Percentiles rank a stretch among this genome's conserved stretches.
phyloP scores from a whole-genome alignment of 2,888 invertebrate species.

The Sceliomorpha sp. region DNA sequence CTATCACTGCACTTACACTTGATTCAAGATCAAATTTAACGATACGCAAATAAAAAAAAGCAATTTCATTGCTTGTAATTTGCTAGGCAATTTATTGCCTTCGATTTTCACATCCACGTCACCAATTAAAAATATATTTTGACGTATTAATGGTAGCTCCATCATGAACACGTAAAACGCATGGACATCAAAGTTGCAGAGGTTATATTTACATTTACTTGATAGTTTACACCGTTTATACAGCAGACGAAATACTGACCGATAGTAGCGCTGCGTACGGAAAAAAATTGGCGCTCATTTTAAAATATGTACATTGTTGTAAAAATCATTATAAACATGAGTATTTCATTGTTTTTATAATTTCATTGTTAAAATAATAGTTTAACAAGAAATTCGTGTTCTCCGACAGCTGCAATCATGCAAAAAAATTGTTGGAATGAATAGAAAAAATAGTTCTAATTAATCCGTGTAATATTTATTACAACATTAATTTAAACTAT shows the following conservation, averaged over 20 bases:
- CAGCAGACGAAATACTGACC: conserved; percentile 3
- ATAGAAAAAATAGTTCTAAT: background rate
- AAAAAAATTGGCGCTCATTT: background rate
- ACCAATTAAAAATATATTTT: background rate
- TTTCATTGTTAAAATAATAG: conserved; percentile 2
- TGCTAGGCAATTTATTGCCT: conserved; percentile 17
- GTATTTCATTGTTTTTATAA: conserved; percentile 3
- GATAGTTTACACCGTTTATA: background rate
- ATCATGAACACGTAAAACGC: background rate
- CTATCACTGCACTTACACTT: background rate
- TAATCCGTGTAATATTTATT: conserved; percentile 1
- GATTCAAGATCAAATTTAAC: background rate
- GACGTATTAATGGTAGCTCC: background rate
- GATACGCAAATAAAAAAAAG: conserved; percentile 3
- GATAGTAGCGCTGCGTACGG: conserved; percentile 1
- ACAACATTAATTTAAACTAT: conserved; percentile 2
- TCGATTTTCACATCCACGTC: conserved; percentile 7
- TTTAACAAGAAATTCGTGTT: conserved; percentile 3
- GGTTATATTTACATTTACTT: background rate
- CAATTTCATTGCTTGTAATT: conserved; percentile 10
- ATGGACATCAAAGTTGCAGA: background rate
- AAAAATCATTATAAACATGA: background rate
- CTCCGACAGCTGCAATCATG: background rate
- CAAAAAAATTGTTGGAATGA: background rate
- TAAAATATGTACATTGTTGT: conserved; percentile 1